phyloP scores from a whole-genome alignment of 2,797 vertebrate genomes.

The Octomys mimax region DNA sequence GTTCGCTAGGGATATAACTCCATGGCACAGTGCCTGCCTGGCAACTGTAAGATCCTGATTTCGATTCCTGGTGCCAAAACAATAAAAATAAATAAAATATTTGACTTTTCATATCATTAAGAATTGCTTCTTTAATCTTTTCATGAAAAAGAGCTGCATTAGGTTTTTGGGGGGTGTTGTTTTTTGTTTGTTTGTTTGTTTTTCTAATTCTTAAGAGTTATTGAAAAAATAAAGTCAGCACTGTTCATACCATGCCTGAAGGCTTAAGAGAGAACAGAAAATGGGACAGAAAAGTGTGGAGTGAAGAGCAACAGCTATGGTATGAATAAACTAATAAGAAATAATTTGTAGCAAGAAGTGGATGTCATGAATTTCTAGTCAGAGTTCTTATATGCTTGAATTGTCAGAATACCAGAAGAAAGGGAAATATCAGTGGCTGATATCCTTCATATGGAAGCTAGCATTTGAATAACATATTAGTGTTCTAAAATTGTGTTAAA shows the following conservation, averaged over 20 bases:
- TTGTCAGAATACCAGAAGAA: not conserved
- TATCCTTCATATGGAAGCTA: not conserved
- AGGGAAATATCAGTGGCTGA: not conserved
- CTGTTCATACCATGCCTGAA: not conserved
- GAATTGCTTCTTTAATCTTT: not conserved
- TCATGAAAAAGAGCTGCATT: not conserved
- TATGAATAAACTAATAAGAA: conserved; percentile 8
- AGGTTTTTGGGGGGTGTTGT: too few relatives aligned
- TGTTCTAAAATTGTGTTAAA: not conserved
- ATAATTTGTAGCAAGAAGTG: not conserved
- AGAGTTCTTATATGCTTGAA: not conserved
- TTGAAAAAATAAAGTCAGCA: not conserved
- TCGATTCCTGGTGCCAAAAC: too few relatives aligned
- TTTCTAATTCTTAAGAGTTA: too few relatives aligned
- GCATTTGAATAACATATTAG: not conserved
- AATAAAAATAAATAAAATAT: not conserved
- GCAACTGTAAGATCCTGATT: too few relatives aligned
- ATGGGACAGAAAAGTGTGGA: not conserved
- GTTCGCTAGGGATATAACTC: too few relatives aligned
- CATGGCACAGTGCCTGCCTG: too few relatives aligned
- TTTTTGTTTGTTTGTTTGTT: too few relatives aligned
- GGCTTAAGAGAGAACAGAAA: not conserved
- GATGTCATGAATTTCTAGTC: not conserved
- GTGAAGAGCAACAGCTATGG: not conserved
- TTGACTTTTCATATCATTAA: not conserved